Percentiles rank a stretch among this genome's conserved stretches.
Evolutionary conservation across 2,797 vertebrate species (phyloP).

Genomic region (Melanotaenia parkinsoni): DNA sequence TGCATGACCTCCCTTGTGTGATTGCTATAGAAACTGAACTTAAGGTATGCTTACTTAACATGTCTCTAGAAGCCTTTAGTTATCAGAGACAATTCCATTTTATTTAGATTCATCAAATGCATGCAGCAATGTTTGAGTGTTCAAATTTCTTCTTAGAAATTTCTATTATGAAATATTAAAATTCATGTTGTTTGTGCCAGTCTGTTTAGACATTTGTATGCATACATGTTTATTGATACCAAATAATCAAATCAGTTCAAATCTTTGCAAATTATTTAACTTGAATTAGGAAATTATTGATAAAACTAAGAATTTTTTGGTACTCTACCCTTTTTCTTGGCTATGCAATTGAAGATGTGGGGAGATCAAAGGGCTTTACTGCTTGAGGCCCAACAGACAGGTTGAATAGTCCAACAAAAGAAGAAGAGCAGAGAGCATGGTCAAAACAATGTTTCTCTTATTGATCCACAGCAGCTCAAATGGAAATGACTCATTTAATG

Average conservation of each 20-base stretch:
- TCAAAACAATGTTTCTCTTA: constrained; percentile 32
- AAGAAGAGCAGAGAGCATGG: constrained; percentile 29
- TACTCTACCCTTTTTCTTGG: neutral
- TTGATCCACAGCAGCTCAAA: constrained; percentile 36
- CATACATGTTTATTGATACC: neutral
- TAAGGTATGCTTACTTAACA: neutral
- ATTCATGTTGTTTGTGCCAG: neutral
- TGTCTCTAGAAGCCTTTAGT: neutral
- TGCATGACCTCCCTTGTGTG: neutral
- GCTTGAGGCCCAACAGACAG: constrained; percentile 46
- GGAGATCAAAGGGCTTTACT: constrained; percentile 12
- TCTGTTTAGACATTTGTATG: neutral
- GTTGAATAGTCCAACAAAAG: constrained; percentile 33
- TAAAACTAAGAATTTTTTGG: neutral
- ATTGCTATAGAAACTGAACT: neutral
- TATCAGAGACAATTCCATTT: neutral
- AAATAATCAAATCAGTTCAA: neutral
- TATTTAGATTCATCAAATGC: neutral
- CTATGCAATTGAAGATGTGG: neutral
- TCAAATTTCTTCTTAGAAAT: neutral
- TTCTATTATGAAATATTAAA: neutral
- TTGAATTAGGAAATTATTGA: neutral
- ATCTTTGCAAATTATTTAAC: neutral
- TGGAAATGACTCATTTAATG: constrained; percentile 25
- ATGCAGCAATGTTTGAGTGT: neutral